Conservation (phyloP, 2,113 vertebrate species). For the Alosa alosa region DNA sequence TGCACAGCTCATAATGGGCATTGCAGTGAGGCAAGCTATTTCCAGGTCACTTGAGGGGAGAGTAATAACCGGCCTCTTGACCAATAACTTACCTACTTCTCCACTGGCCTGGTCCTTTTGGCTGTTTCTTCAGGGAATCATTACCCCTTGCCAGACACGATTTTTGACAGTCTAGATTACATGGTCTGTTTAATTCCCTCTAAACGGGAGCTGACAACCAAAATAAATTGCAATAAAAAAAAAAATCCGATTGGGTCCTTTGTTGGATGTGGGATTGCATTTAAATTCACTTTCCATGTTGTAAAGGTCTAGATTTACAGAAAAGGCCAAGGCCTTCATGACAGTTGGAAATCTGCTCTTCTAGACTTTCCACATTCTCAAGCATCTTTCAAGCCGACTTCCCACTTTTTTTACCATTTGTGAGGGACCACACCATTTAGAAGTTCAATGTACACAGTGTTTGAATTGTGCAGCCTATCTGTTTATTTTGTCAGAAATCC, state of each 20-base stretch:
- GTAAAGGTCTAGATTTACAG: constrained; percentile 1
- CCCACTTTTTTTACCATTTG: constrained; percentile 26
- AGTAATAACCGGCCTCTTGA: constrained; percentile 25
- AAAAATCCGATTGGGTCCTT: background rate
- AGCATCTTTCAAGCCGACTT: background rate
- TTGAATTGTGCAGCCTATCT: constrained; percentile 41
- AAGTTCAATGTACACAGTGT: constrained; percentile 35
- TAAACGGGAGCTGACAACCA: background rate
- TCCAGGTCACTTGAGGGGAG: constrained; percentile 47
- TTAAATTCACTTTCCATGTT: constrained; percentile 8
- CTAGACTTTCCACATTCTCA: constrained; percentile 26
- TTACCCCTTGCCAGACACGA: background rate
- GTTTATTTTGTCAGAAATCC: constrained; percentile 65
- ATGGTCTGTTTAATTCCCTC: constrained; percentile 5
- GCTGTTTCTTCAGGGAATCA: background rate
- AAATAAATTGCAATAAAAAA: constrained; percentile 6
- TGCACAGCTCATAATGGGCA: constrained; percentile 27
- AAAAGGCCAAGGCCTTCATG: background rate
- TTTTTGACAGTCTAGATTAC: background rate
- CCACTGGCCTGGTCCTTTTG: background rate
- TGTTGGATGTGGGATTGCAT: background rate
- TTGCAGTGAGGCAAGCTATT: constrained; percentile 18
- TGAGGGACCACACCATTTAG: constrained; percentile 28
- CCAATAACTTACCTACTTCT: background rate
- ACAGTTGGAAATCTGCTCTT: background rate